Conservation (phyloP, 2,888 invertebrate genomes). For the Callyntrura sp. region DNA sequence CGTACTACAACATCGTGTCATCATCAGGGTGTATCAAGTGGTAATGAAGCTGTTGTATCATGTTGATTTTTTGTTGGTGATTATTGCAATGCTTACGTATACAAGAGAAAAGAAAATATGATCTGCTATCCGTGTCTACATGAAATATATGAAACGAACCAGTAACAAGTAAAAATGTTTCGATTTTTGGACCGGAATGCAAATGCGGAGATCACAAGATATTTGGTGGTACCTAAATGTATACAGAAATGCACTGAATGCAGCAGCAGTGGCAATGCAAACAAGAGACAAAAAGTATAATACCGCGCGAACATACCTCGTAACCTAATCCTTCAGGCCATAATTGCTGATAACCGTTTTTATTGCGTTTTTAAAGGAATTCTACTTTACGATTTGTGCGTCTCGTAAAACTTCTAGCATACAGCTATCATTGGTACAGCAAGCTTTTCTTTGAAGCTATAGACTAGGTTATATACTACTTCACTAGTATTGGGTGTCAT, state of each 20-base stretch:
- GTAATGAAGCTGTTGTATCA: not conserved
- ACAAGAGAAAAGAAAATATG: not conserved
- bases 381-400: not conserved
- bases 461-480: too few relatives aligned
- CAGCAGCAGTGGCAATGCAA: constrained; percentile 16
- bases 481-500: too few relatives aligned
- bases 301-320: constrained; percentile 57
- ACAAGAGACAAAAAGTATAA: constrained; percentile 12
- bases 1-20: too few relatives aligned
- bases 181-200: not conserved
- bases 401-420: too few relatives aligned
- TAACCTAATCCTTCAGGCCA: constrained; percentile 70
- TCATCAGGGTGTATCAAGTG: not conserved
- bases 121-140: constrained; percentile 7
- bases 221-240: not conserved
- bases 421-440: too few relatives aligned
- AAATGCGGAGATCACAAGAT: not conserved
- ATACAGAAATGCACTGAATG: not conserved
- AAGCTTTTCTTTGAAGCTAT: too few relatives aligned
- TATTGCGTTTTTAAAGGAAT: constrained; percentile 50
- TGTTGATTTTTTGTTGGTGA: constrained; percentile 38
- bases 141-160: not conserved
- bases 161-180: constrained; percentile 7
- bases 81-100: not conserved
- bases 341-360: constrained; percentile 68